Conservation (phyloP, 1,140 invertebrate genomes). For the Conus ventricosus region DNA sequence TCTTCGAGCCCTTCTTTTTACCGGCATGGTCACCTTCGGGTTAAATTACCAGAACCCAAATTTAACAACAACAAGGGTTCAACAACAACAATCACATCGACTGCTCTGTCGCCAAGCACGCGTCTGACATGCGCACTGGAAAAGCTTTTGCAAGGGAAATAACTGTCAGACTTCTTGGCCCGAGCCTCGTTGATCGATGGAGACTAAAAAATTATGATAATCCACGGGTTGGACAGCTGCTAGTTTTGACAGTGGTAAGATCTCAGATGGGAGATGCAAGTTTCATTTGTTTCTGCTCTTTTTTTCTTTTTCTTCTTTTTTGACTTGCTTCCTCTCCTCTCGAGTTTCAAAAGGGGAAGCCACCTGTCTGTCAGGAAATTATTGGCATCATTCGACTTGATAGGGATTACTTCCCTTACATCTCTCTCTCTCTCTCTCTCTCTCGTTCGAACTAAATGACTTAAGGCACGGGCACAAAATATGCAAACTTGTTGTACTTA, state of each 20-base stretch:
- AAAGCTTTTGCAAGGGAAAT: neutral
- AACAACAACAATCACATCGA: neutral
- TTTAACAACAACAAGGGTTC: neutral
- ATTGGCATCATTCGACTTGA: no score
- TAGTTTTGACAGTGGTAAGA: no score
- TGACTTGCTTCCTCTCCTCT: neutral
- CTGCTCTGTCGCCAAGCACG: slow-evolving; percentile 30
- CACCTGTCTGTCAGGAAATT: neutral
- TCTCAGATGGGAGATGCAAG: no score
- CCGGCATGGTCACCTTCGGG: neutral
- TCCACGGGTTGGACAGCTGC: no score
- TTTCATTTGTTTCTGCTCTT: no score
- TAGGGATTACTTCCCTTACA: neutral
- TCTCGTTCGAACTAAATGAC: neutral
- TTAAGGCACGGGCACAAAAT: neutral
- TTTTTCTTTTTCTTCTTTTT: no score
- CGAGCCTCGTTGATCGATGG: neutral
- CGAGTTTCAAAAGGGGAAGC: no score
- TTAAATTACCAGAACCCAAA: neutral
- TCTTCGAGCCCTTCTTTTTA: slow-evolving; percentile 27
- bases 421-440: neutral
- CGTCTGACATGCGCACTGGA: slow-evolving; percentile 28
- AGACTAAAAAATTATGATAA: no score
- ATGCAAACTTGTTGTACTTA: neutral
- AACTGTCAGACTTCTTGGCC: neutral